Evolutionary conservation across 2,888 invertebrate species (phyloP).

Genomic region (Mythimna vitellina): DNA sequence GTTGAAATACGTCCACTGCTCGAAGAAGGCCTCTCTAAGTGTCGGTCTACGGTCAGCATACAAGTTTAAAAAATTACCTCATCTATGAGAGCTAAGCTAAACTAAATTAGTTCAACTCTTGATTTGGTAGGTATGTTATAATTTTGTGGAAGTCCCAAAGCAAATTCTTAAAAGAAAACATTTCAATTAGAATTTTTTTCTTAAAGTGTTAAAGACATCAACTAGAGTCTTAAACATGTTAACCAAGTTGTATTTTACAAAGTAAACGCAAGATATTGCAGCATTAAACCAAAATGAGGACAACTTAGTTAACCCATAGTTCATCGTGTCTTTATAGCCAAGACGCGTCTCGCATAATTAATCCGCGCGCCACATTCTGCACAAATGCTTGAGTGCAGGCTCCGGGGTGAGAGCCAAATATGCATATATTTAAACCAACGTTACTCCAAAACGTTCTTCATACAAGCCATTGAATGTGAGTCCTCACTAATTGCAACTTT

Average conservation of each 20-base stretch:
- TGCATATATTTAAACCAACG: slow-evolving; percentile 33
- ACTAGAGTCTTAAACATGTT: not conserved
- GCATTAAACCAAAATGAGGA: slow-evolving; percentile 24
- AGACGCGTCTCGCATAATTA: slow-evolving; percentile 54
- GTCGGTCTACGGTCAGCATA: not conserved
- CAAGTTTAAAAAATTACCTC: not conserved
- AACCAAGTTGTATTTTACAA: slow-evolving; percentile 6
- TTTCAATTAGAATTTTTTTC: not conserved
- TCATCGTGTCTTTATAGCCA: slow-evolving; percentile 41
- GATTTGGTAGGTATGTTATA: not conserved
- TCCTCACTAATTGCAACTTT: slow-evolving; percentile 50
- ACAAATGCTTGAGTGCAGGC: slow-evolving; percentile 15
- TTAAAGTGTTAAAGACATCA: not conserved
- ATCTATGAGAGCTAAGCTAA: not conserved
- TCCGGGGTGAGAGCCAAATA: slow-evolving; percentile 12
- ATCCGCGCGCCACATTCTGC: slow-evolving; percentile 4
- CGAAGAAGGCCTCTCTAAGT: too few species aligned
- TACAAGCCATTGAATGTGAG: slow-evolving; percentile 21
- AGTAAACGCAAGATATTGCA: slow-evolving; percentile 33
- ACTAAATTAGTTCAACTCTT: not conserved
- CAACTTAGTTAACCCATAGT: slow-evolving; percentile 40
- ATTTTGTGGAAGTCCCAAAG: not conserved
- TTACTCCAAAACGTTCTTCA: slow-evolving; percentile 35
- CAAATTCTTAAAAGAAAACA: not conserved
- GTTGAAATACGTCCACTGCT: too few species aligned